These are phyloP conservation scores for Aphaenogaster rudis DNA, from an alignment of 1,140 invertebrate species.

Conservation along the genomic window DNA sequence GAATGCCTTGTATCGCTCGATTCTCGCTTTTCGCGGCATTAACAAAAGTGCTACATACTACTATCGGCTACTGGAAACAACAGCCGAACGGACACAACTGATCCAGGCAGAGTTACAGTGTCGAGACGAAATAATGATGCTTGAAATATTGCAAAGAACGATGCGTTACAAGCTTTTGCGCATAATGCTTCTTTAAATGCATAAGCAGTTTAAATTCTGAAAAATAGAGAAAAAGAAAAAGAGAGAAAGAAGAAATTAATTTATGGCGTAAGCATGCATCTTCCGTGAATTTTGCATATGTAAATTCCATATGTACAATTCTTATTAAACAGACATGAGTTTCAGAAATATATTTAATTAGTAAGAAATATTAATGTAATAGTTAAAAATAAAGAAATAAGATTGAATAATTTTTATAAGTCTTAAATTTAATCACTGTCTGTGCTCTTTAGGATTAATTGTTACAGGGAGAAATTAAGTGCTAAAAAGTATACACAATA, in stretches of 20 bases:
- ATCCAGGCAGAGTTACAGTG: background rate
- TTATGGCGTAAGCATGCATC: background rate
- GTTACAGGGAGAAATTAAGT: background rate
- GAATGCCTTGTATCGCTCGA: constrained; percentile 78
- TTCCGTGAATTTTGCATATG: background rate
- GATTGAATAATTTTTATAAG: background rate
- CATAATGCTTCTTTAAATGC: background rate
- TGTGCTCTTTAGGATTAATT: background rate
- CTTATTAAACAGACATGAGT: background rate
- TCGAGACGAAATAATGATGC: constrained; percentile 2
- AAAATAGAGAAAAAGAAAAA: background rate
- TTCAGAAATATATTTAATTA: background rate
- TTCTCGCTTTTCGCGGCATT: constrained; percentile 78
- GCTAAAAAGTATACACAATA: background rate
- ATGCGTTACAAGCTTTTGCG: background rate
- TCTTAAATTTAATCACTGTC: background rate
- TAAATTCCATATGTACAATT: background rate
- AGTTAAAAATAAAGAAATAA: background rate
- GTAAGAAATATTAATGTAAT: background rate
- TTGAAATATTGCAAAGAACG: background rate
- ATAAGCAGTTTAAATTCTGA: background rate
- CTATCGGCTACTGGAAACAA: constrained; percentile 68
- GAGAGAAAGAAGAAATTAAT: background rate
- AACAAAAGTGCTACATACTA: constrained; percentile 71
- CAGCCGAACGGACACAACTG: background rate